These are phyloP conservation scores for Streptopelia turtur DNA, from an alignment of 2,797 vertebrate genomes.

Conservation along the genomic window DNA sequence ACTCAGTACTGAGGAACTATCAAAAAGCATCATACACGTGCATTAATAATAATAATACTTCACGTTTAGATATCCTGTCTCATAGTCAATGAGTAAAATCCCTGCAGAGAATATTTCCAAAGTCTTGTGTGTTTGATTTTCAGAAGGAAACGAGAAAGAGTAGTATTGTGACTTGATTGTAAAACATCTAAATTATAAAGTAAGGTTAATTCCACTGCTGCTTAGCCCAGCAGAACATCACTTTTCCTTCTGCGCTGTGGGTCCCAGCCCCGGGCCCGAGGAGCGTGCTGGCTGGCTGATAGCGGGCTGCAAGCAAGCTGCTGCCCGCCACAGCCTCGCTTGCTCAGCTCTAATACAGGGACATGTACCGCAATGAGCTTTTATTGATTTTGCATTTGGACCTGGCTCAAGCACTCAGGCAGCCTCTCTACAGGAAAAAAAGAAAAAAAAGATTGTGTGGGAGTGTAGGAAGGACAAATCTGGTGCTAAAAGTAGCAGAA, in stretches of 20 bases:
- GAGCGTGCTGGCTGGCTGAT: not conserved
- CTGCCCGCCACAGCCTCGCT: not conserved
- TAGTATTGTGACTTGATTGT: not conserved
- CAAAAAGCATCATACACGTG: not conserved
- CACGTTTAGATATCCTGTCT: not conserved
- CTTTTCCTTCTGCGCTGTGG: not conserved
- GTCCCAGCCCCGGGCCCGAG: not conserved
- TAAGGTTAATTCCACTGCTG: not conserved
- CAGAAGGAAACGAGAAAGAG: not conserved
- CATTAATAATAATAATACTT: not conserved
- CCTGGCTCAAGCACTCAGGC: constrained; percentile 20
- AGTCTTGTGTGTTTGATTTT: not conserved
- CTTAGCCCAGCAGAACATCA: not conserved
- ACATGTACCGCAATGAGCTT: constrained; percentile 20
- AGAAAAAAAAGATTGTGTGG: not conserved
- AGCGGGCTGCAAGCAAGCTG: not conserved
- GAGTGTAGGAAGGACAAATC: not conserved
- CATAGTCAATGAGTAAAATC: not conserved
- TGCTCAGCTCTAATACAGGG: not conserved
- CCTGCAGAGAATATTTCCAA: not conserved
- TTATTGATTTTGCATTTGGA: constrained; percentile 46
- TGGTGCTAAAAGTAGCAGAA: not conserved
- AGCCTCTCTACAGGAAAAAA: not conserved
- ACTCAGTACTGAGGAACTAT: not conserved
- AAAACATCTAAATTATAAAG: not conserved